Base-by-base conservation (phyloP, 2,113 vertebrate species). In the Anarhynchus alexandrinus region DNA sequence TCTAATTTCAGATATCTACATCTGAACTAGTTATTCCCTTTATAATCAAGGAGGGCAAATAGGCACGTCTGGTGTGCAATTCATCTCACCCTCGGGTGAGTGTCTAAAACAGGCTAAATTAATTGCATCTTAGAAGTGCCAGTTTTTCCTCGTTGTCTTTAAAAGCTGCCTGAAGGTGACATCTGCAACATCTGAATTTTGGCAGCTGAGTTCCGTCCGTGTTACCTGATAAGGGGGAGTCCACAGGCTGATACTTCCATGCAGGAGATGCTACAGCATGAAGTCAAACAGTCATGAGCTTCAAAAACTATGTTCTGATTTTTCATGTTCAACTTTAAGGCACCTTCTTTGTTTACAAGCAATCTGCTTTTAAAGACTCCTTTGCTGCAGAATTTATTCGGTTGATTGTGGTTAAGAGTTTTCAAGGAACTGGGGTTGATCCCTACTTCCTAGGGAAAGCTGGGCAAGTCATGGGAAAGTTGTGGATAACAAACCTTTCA, bases 1-100 rank as follows among this genome's bases (percentile, higher is more conserved):
- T 96, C 71, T 96, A 88, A 88, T 93, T 94, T 91, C 27, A 80
- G 51, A 8, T 86, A 88, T 57, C 77, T 93, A 26, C 65, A 65
- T 91, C 70, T 77, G 66, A 94, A 90, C 18, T 90, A 69, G 49
- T 65, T 85, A 27, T 47, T 95, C 23, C n/a, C 73, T 91, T 95
- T 85, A 58, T 93, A 91, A 79, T 91, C 36, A 87, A 58, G 87
- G 66, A 93, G 78, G 82, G 30, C 36, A 85, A 90, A 91, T 65
- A 90, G 49, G 49, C 43, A 61, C 3, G 17, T 93, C 66, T 95
- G 66, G 30, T 52, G 45, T 85, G 84, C 82, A 74, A 0, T 87
- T 77, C 58, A 26, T 80, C 27, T 94, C 40, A 87, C 84, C 54
- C 81, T 57, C n/a, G 79, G 77, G 77, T 78, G 34, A 79, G 15